Base-by-base conservation (phyloP, 2,888 invertebrate species). In the Cynaeus angustus region DNA sequence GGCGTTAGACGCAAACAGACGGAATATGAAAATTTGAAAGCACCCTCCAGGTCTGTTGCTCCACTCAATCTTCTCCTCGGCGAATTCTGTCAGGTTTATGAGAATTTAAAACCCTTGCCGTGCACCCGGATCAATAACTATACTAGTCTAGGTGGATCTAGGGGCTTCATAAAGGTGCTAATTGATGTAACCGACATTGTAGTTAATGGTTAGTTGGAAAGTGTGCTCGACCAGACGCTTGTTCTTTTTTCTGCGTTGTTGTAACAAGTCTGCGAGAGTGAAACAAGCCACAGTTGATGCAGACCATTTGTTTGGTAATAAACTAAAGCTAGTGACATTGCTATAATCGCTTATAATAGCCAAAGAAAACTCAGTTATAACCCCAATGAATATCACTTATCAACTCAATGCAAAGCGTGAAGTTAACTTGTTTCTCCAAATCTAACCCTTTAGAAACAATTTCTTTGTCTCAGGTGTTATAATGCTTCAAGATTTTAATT, bases 101-200 rank as follows among this genome's bases (percentile, higher is more conserved):
- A 81, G 82, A 82, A 82, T 82, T 83, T 82, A 81, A 82, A 82
- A 81, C 80, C 81, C 80, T 79, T 80, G 72, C 74, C 72, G 65
- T 55, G 71, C 73, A 71, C 75, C 65, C 74, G 77, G 79, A 79
- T 79, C 79, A 74, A 79, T 79, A 79, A 75, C 65, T 56, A 74
- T 38, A 43, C 62, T 74, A 72, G 73, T 73, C 75, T 77, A 77
- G 74, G 75, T 75, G 73, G 72, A 75, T 71, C 75, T 77, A 74
- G 74, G 71, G 13, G 58, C 28, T 45, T 58, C 14, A 16, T n/a
- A 9, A 41, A 50, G 16, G 10, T 53, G 33, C 55, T 55, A 55
- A 52, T 52, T 52, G 52, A 13, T 41, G 6, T 12, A 41, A 41
- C 41, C 10, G 12, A 41, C 33, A 33, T 21, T 21, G 21, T 21